Evolutionary conservation across 23 tunicate species (phyloP).

Genomic region (Styela clava): DNA sequence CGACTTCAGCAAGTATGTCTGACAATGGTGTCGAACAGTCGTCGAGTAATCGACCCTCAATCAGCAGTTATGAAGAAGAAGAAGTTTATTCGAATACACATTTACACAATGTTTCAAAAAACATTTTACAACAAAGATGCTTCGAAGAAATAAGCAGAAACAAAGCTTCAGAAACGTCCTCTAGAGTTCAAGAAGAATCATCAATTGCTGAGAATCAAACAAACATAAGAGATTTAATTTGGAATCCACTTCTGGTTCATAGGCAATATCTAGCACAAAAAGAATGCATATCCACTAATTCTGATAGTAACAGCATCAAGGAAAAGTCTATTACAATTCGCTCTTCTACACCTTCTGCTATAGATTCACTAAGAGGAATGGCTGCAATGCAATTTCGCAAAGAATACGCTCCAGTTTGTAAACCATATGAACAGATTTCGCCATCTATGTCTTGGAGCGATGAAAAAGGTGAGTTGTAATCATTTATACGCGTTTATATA

Average conservation of each 20-base stretch:
- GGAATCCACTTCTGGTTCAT: background rate
- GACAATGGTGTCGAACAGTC: background rate
- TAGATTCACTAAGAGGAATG: slow-evolving; percentile 28
- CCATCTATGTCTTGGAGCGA: slow-evolving; percentile 10
- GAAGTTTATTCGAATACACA: too few relatives aligned
- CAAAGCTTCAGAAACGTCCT: too few relatives aligned
- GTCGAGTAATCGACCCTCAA: too few relatives aligned
- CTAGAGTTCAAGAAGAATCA: too few relatives aligned
- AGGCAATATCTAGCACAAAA: background rate
- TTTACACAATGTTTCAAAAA: too few relatives aligned
- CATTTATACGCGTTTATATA: too few relatives aligned
- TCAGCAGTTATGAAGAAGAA: too few relatives aligned
- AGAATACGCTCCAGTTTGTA: slow-evolving; percentile 17
- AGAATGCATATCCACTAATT: background rate
- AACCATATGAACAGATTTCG: slow-evolving; percentile 29
- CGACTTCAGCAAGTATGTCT: background rate
- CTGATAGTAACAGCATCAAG: background rate
- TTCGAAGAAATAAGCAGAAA: too few relatives aligned
- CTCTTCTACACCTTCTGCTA: slow-evolving; percentile 19
- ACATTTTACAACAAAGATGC: too few relatives aligned
- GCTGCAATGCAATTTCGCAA: slow-evolving; percentile 30
- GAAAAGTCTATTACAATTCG: background rate
- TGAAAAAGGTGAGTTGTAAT: slow-evolving; percentile 5
- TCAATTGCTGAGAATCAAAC: too few relatives aligned
- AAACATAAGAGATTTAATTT: background rate